Conservation (phyloP, 2,888 invertebrate species). For the Crematogaster levior region DNA sequence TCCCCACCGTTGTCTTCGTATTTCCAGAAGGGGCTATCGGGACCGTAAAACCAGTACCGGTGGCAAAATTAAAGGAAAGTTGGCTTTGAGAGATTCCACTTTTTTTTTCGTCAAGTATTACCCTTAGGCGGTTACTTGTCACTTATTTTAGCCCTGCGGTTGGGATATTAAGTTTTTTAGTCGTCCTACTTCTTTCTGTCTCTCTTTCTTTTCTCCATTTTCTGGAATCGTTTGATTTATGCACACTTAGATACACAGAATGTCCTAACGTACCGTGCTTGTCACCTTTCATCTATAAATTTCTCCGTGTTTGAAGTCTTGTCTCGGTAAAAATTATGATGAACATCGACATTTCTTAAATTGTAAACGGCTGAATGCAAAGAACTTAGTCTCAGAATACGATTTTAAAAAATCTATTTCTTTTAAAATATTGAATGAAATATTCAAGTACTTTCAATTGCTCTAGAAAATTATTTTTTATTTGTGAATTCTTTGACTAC, state of each 20-base stretch:
- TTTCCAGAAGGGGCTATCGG: conserved; percentile 28
- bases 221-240: not conserved
- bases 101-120: conserved; percentile 1
- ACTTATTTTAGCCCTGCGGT: not conserved
- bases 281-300: not conserved
- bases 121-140: conserved; percentile 17
- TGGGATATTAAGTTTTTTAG: not conserved
- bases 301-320: not conserved
- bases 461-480: too few species aligned
- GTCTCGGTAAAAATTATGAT: not conserved
- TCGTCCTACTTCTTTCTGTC: not conserved
- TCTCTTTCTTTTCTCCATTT: not conserved
- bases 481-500: too few species aligned
- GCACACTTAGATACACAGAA: not conserved
- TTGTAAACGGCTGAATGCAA: not conserved
- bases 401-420: not conserved
- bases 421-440: not conserved
- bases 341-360: not conserved
- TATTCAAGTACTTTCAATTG: too few species aligned
- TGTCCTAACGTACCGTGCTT: too few species aligned
- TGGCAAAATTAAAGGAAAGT: conserved; percentile 64
- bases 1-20: conserved; percentile 13
- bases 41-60: conserved; percentile 60
- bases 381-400: not conserved
- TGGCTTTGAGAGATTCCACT: conserved; percentile 37